phyloP scores from a whole-genome alignment of 2,113 vertebrate genomes.

The Halcyon malimbica region DNA sequence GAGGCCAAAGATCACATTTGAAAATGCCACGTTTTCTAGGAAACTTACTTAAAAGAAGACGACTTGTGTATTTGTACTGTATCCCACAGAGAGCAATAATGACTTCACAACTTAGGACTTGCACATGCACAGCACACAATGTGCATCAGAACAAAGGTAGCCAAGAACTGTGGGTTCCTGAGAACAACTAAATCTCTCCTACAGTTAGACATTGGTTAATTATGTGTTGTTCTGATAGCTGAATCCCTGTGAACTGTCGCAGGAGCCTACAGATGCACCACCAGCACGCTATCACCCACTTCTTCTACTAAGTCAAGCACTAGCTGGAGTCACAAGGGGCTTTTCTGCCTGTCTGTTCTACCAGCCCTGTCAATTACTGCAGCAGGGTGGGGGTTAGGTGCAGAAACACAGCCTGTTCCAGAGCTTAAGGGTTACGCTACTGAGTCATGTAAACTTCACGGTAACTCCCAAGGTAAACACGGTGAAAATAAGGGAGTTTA shows the following conservation, averaged over 20 bases:
- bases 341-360: background rate
- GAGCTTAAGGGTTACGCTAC: background rate
- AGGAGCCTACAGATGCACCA: background rate
- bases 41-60: background rate
- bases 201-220: background rate
- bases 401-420: background rate
- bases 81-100: background rate
- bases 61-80: background rate
- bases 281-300: background rate
- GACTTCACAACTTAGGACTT: background rate
- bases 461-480: background rate
- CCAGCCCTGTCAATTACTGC: background rate
- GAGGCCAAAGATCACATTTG: background rate
- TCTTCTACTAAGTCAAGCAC: background rate
- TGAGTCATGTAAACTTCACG: background rate
- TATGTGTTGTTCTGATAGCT: background rate
- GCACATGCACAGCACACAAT: background rate
- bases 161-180: background rate
- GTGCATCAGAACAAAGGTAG: background rate
- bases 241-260: background rate
- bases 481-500: background rate
- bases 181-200: background rate
- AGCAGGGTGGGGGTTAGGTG: background rate
- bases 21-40: background rate
- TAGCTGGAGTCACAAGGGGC: background rate